Evolutionary conservation across 2,888 invertebrate species (phyloP).

Genomic region (Bruchidius siliquastri): DNA sequence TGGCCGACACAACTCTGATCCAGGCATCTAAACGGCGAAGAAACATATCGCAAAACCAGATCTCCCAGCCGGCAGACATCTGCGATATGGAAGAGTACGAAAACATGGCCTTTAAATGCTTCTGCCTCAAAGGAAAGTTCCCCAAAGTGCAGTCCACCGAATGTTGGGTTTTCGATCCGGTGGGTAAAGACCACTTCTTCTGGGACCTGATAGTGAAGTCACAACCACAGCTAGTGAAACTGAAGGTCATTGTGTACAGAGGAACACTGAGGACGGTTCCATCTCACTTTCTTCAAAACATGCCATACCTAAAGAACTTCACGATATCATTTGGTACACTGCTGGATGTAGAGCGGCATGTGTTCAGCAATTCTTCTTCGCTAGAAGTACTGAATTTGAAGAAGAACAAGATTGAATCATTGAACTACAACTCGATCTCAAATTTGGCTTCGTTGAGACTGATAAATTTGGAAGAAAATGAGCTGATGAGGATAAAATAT

Average conservation of each 20-base stretch:
- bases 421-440: conserved; percentile 68
- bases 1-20: not conserved
- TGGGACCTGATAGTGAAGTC: conserved; percentile 68
- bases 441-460: conserved; percentile 65
- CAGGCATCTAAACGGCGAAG: conserved; percentile 6
- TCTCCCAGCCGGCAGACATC: conserved; percentile 11
- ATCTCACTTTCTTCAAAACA: conserved; percentile 47
- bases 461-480: conserved; percentile 71
- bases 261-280: conserved; percentile 69
- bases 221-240: conserved; percentile 64
- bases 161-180: conserved; percentile 69
- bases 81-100: conserved; percentile 18
- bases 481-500: conserved; percentile 67
- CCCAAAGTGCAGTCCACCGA: conserved; percentile 65
- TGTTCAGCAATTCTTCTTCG: conserved; percentile 69
- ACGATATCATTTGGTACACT: conserved; percentile 71
- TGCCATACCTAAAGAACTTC: conserved; percentile 62
- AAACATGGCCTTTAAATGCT: conserved; percentile 51
- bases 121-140: conserved; percentile 57
- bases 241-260: conserved; percentile 68
- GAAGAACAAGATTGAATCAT: conserved; percentile 63
- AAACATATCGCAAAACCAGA: conserved; percentile 15
- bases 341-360: conserved; percentile 62
- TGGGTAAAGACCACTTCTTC: conserved; percentile 62
- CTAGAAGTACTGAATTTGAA: conserved; percentile 63